A percentile compares a stretch with the other conserved stretches of the same genome.
Evolutionary conservation across 2,113 vertebrate genomes (phyloP).

Genomic region (Pan troglodytes): NHGRI_mPanTro3-v2.1_pri NC_072414.2:38696501-38697000

Average conservation of each 20-base stretch:
- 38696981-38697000: neutral
- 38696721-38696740: neutral
- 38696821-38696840: neutral
- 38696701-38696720: neutral
- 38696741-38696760: neutral
- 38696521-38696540: neutral
- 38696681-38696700: neutral
- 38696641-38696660: neutral
- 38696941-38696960: neutral
- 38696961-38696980: neutral
- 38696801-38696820: accelerated
- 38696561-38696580: neutral
- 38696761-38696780: neutral
- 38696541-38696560: neutral
- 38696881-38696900: neutral
- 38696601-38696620: neutral
- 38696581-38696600: neutral
- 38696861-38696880: neutral
- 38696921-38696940: neutral
- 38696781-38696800: neutral
- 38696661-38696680: neutral
- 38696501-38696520: neutral
- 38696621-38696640: neutral
- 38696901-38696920: neutral
- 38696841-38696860: neutral